These are phyloP conservation scores for Boloria euphrosyne DNA, from an alignment of 2,888 invertebrate genomes.

Conservation along the genomic window DNA sequence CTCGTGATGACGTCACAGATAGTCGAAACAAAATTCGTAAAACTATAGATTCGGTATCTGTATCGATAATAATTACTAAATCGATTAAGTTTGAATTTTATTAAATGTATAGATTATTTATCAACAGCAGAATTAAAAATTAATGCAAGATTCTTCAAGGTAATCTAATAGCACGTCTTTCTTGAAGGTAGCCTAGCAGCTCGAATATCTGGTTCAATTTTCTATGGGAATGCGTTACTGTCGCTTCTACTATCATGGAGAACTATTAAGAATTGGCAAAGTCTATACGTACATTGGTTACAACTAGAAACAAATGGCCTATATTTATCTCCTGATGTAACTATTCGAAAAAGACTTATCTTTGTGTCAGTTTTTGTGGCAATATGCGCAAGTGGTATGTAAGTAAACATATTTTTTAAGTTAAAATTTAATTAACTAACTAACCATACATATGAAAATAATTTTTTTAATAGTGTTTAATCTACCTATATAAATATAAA, in stretches of 20 bases:
- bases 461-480: too few species aligned
- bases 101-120: too few species aligned
- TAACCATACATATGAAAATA: background rate
- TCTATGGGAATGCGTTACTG: conserved; percentile 79
- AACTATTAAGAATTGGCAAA: conserved; percentile 58
- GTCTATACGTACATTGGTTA: conserved; percentile 54
- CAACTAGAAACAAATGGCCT: conserved; percentile 50
- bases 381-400: conserved; percentile 48
- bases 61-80: too few species aligned
- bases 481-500: too few species aligned
- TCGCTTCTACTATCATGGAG: conserved; percentile 78
- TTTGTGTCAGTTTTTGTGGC: conserved; percentile 53
- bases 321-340: conserved; percentile 51
- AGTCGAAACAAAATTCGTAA: too few species aligned
- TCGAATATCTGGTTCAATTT: conserved; percentile 71
- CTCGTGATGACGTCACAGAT: too few species aligned
- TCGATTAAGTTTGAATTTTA: too few species aligned
- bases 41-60: too few species aligned
- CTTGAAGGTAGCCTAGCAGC: conserved; percentile 56
- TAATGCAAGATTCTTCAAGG: conserved; percentile 44
- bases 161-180: conserved; percentile 51
- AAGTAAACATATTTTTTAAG: background rate
- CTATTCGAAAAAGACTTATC: conserved; percentile 50
- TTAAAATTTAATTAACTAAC: background rate
- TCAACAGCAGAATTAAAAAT: too few species aligned